A percentile compares a stretch with the other conserved stretches of the same genome.
phyloP scores from a whole-genome alignment of 1,140 invertebrate species.

The Pectinophora gossypiella region DNA sequence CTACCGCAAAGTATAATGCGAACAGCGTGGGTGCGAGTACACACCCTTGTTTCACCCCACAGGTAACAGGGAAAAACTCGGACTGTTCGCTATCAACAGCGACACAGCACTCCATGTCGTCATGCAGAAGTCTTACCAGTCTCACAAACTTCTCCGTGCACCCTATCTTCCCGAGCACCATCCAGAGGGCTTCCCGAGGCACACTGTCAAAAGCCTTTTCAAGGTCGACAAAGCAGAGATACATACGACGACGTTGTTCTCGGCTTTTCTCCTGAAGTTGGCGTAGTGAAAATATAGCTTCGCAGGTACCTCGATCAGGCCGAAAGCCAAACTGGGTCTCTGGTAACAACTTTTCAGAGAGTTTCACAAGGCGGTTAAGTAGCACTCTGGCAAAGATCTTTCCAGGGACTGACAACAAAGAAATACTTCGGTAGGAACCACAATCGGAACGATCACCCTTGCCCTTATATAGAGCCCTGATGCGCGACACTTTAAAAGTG shows the following conservation, averaged over 20 bases:
- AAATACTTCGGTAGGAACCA: slow-evolving; percentile 7
- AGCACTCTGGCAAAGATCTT: slow-evolving; percentile 11
- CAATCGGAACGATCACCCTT: slow-evolving; percentile 8
- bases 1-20: too few relatives aligned
- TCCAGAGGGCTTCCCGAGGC: too few relatives aligned
- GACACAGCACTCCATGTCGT: too few relatives aligned
- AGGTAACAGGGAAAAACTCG: too few relatives aligned
- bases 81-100: too few relatives aligned
- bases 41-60: too few relatives aligned
- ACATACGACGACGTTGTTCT: slow-evolving; percentile 1
- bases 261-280: slow-evolving; percentile 7
- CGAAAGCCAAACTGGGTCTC: slow-evolving; percentile 5
- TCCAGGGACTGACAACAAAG: slow-evolving; percentile 1
- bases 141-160: too few relatives aligned
- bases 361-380: neutral
- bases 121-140: too few relatives aligned
- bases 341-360: slow-evolving; percentile 7
- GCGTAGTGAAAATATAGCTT: slow-evolving; percentile 1
- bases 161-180: too few relatives aligned
- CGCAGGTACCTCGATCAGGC: slow-evolving; percentile 2
- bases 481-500: slow-evolving; percentile 5
- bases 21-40: too few relatives aligned
- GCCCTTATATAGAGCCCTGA: slow-evolving; percentile 1
- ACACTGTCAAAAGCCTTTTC: too few relatives aligned
- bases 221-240: too few relatives aligned